Evolutionary conservation across 2,113 vertebrate genomes (phyloP).

Genomic region (Promerops cafer): DNA sequence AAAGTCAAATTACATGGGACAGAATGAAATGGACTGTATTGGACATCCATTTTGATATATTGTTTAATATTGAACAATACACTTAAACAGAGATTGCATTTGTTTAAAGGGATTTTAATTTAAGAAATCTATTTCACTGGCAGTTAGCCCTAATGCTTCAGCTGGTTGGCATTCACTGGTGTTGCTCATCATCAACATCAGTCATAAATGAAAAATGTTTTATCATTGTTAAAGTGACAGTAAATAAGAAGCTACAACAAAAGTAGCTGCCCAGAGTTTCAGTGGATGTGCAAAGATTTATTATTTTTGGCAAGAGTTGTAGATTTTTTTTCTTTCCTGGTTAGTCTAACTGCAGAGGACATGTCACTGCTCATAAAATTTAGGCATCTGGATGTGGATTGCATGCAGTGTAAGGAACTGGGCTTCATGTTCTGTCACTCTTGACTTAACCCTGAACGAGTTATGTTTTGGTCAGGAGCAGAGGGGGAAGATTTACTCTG

Average conservation of each 20-base stretch:
- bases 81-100: not conserved
- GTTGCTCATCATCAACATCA: not conserved
- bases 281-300: not conserved
- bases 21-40: not conserved
- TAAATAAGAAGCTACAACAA: not conserved
- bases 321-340: not conserved
- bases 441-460: not conserved
- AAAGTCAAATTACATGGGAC: not conserved
- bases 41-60: not conserved
- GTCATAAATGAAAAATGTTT: not conserved
- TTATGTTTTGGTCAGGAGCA: not conserved
- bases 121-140: not conserved
- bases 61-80: not conserved
- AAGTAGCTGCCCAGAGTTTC: not conserved
- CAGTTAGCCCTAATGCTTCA: constrained; percentile 16
- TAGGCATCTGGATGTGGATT: not conserved
- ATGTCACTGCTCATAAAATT: not conserved
- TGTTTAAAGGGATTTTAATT: constrained; percentile 28
- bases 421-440: not conserved
- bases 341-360: not conserved
- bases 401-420: not conserved
- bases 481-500: not conserved
- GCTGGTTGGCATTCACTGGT: not conserved
- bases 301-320: not conserved
- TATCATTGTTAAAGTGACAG: not conserved